Base-by-base conservation (phyloP, 2,797 vertebrate genomes). In the Tokudaia tokunoshimensis region DNA sequence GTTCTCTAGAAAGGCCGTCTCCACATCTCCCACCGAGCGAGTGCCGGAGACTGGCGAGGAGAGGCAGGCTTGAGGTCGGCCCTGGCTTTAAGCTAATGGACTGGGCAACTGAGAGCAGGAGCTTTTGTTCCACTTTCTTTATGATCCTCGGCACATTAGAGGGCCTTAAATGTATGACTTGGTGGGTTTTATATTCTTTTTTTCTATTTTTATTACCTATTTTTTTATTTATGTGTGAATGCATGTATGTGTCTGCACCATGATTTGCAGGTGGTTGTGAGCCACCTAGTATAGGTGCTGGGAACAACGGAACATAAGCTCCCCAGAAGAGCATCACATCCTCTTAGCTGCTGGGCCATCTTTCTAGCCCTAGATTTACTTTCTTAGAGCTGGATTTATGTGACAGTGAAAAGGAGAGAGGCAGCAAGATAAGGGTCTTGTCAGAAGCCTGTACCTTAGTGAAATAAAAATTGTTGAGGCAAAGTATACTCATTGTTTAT, bases 311-410 rank as follows among this genome's bases (percentile, higher is more conserved):
- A 76, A 76, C 24, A 15, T 26, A 1, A 29, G 13, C 41, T 85
- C 41, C 26, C 81, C 24, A 19, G 37, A 34, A 22, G 10, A 65
- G 29, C 61, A 22, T 44, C 61, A 4, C 22, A 31, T n/a, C 19
- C 44, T n/a, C 41, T 34, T 50, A 85, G 34, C 61, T 67, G 14
- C 44, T 86, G 65, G 15, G 14, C 34, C 84, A 19, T 19, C 65
- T 72, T 50, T 72, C n/a, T 37, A 59, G 86, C n/a, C 70, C 67
- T 7, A 9, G 44, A 19, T 83, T 96, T 15, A 78, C 14, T 41
- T 89, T 79, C 63, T 63, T 90, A 90, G 87, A 94, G 75, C 74
- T 75, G 34, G 14, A 91, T 92, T 96, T 92, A 89, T 97, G 17
- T 15, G 52, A n/a, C 6, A 19, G 14, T 82, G 74, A 87, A 85